Evolutionary conservation across 2,888 invertebrate genomes (phyloP), one percentile per base, ranked within the genome.

Genomic region (Slavum lentiscoides): DNA sequence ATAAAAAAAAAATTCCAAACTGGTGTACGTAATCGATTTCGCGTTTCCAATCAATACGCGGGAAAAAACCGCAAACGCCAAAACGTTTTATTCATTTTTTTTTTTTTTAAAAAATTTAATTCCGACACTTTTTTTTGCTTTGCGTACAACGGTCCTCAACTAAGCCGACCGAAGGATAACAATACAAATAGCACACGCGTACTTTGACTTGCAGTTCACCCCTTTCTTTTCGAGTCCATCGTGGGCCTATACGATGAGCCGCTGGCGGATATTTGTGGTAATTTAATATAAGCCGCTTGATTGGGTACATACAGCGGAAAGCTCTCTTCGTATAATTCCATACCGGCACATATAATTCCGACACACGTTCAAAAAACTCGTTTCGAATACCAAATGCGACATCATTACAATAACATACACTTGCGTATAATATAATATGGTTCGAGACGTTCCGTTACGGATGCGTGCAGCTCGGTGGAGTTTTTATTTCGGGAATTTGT

Each of bases 271-370:
- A n/a, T n/a, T n/a, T n/a, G n/a, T 6, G 70, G 62, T 74, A 74
- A 74, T 74, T 64, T 37, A 64, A 74, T 74, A 74, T 53, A 64
- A 74, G 64, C 74, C 74, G 74, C 64, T 74, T 74, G 74, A 74
- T 74, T 74, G 64, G 62, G 6, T 30, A 30, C 30, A 30, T 62
- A 53, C 53, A 30, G 11, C 53, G 19, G 23, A 74, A 53, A 53
- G 53, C 53, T 21, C 62, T 74, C 64, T 74, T 64, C 62, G 30
- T 53, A n/a, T 37, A 64, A 37, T 13, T 15, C 3, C 2, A n/a
- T 39, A 5, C 39, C 55, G 15, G 30, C 37, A 19, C 13, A 58
- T 58, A 58, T 58, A 58, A 30, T 30, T 30, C 30, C 30, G 58
- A 39, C 74, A 55, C 74, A 74, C 66, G 66, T 74, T 66, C 66